A percentile compares a stretch with the other conserved stretches of the same genome.
Evolutionary conservation across 2,888 invertebrate genomes (phyloP).

Genomic region (Erannis defoliaria): DNA sequence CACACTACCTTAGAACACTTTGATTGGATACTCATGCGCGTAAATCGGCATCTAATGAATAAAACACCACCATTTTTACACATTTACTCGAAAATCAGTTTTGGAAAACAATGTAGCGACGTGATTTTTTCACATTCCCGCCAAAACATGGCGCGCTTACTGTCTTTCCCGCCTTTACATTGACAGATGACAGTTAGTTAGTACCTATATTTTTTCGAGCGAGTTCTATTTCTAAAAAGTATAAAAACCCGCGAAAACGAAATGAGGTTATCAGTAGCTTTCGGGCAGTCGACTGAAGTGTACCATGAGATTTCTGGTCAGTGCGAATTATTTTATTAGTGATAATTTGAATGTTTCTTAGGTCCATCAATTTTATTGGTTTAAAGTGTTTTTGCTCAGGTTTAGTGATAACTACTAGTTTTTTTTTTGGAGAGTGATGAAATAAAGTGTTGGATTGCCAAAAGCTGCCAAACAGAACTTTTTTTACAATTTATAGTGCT

Average conservation of each 20-base stretch:
- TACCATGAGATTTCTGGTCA: conserved; percentile 85
- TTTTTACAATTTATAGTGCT: background rate
- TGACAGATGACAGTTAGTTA: conserved; percentile 60
- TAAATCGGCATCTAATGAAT: too few species aligned
- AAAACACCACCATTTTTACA: too few species aligned
- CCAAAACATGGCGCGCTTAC: conserved; percentile 65
- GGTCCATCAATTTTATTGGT: background rate
- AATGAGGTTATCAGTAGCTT: conserved; percentile 83
- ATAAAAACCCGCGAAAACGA: conserved; percentile 75
- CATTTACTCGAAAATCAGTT: too few species aligned
- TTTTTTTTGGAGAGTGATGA: background rate
- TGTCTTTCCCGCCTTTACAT: conserved; percentile 72
- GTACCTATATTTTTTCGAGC: conserved; percentile 70
- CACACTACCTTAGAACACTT: too few species aligned
- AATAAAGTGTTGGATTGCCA: background rate
- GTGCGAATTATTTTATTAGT: conserved; percentile 42
- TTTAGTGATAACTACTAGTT: background rate
- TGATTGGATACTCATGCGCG: too few species aligned
- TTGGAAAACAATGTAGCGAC: too few species aligned
- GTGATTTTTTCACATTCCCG: too few species aligned
- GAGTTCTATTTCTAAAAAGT: conserved; percentile 71
- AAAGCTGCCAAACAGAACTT: background rate
- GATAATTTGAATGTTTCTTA: background rate
- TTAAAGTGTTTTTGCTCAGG: background rate
- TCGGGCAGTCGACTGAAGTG: conserved; percentile 84